Evolutionary conservation across 2,888 invertebrate genomes (phyloP).

Genomic region (Iselma pallidipennis): DNA sequence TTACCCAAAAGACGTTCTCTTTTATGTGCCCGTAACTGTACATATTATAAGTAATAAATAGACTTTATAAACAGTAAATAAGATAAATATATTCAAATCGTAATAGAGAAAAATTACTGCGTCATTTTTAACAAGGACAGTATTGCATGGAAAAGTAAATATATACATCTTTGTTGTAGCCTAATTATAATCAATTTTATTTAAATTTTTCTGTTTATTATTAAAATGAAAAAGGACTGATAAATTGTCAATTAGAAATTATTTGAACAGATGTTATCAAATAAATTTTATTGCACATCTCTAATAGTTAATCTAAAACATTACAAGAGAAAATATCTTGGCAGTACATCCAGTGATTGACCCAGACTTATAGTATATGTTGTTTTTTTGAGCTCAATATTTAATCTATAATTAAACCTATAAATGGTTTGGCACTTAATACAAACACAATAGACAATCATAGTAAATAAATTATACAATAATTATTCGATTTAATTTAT

Average conservation of each 20-base stretch:
- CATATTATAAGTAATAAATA: too few relatives aligned
- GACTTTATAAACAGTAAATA: too few relatives aligned
- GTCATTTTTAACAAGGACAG: background rate
- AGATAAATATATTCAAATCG: background rate
- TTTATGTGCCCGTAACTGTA: too few relatives aligned
- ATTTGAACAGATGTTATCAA: too few relatives aligned
- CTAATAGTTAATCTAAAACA: too few relatives aligned
- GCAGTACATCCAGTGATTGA: slow-evolving; percentile 42
- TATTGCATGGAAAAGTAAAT: too few relatives aligned
- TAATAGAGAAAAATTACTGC: background rate
- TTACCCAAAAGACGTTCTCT: too few relatives aligned
- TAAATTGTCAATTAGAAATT: too few relatives aligned
- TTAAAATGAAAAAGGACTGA: too few relatives aligned
- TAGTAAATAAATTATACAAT: background rate
- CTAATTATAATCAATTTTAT: background rate
- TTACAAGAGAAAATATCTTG: slow-evolving; percentile 37
- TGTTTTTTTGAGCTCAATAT: slow-evolving; percentile 33
- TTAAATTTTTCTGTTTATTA: too few relatives aligned
- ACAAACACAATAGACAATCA: slow-evolving; percentile 7
- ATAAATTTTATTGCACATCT: too few relatives aligned
- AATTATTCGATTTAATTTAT: background rate
- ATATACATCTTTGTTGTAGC: background rate
- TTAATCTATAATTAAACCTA: slow-evolving; percentile 47
- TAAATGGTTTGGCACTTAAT: slow-evolving; percentile 39
- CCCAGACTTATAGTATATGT: slow-evolving; percentile 34